phyloP scores from a whole-genome alignment of 2,113 vertebrate genomes.

The Lanius collurio region DNA sequence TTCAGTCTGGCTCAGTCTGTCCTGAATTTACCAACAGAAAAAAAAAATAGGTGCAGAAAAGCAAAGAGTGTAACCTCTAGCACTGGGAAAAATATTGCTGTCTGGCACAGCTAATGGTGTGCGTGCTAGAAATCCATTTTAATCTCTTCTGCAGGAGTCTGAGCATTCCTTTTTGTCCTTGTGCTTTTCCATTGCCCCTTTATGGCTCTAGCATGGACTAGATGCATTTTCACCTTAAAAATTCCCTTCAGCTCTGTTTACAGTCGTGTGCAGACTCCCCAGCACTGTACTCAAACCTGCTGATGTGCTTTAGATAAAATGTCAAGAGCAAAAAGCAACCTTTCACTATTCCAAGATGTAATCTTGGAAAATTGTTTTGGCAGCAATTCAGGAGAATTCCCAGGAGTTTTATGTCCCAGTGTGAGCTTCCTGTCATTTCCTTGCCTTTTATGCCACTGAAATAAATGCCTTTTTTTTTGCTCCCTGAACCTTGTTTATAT shows the following conservation, averaged over 20 bases:
- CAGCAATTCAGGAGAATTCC: not conserved
- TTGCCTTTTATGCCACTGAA: not conserved
- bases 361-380: not conserved
- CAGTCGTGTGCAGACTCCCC: not conserved
- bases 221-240: not conserved
- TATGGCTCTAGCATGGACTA: not conserved
- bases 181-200: not conserved
- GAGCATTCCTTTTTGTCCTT: conserved; percentile 20
- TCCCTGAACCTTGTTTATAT: not conserved
- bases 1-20: not conserved
- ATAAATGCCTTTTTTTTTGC: not conserved
- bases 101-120: not conserved
- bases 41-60: not conserved
- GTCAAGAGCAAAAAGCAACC: not conserved
- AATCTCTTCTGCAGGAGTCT: not conserved
- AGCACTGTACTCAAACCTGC: not conserved
- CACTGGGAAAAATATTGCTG: not conserved
- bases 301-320: not conserved
- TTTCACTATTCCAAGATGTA: not conserved
- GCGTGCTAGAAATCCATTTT: conserved; percentile 30
- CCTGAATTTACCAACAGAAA: not conserved
- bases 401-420: not conserved
- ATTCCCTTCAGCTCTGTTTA: not conserved
- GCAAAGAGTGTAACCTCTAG: not conserved
- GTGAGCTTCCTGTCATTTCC: not conserved